A percentile compares a stretch with the other conserved stretches of the same genome.
phyloP scores from a whole-genome alignment of 2,113 vertebrate species.

The Cololabis saira region DNA sequence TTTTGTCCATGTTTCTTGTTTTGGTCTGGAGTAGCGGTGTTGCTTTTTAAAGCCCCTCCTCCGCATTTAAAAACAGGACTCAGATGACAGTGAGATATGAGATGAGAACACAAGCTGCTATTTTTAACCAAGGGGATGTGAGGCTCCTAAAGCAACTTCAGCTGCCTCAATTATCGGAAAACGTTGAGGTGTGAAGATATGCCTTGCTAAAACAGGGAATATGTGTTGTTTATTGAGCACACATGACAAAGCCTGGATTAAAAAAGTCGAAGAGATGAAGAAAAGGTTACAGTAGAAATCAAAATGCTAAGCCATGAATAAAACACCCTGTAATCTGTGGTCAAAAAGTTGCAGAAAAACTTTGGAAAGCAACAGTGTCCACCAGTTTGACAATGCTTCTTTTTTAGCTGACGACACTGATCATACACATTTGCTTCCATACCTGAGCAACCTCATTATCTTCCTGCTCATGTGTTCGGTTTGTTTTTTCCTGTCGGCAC shows the following conservation, averaged over 20 bases:
- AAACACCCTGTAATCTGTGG: neutral
- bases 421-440: conserved; percentile 42
- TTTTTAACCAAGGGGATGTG: conserved; percentile 67
- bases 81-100: conserved; percentile 60
- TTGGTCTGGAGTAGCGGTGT: conserved; percentile 18
- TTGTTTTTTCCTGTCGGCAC: conserved; percentile 42
- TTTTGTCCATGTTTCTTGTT: conserved; percentile 30
- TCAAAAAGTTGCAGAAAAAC: conserved; percentile 7
- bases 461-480: conserved; percentile 35
- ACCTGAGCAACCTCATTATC: conserved; percentile 53
- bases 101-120: conserved; percentile 67
- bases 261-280: neutral
- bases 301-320: neutral
- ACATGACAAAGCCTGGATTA: neutral
- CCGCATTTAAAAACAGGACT: conserved; percentile 64
- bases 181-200: conserved; percentile 21
- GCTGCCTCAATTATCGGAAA: conserved; percentile 32
- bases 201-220: neutral
- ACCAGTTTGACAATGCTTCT: conserved; percentile 1
- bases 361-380: conserved; percentile 10
- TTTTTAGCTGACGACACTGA: conserved; percentile 27
- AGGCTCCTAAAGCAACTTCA: conserved; percentile 49
- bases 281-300: neutral
- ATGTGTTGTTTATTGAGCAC: neutral
- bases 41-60: conserved; percentile 42